Conservation (phyloP, 2,888 invertebrate species). For the Leptopilina myrica region DNA sequence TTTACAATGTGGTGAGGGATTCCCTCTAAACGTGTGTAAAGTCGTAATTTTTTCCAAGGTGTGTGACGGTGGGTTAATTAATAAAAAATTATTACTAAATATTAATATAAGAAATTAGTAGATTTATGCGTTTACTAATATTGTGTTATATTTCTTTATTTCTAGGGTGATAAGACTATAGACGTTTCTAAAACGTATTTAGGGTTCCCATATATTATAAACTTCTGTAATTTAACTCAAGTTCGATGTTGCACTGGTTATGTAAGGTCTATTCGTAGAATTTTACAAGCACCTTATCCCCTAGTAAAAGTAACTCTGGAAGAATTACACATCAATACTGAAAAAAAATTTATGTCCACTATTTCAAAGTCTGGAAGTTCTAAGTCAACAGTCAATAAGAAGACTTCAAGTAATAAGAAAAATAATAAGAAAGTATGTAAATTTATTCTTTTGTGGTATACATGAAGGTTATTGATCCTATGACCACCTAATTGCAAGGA, state of each 20-base stretch:
- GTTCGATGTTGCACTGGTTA: constrained; percentile 85
- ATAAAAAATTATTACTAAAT: too few relatives aligned
- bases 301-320: constrained; percentile 83
- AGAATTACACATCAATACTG: constrained; percentile 68
- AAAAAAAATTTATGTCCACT: constrained; percentile 55
- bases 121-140: background rate
- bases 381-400: constrained; percentile 69
- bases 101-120: too few relatives aligned
- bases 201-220: constrained; percentile 85
- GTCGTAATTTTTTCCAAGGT: too few relatives aligned
- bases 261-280: constrained; percentile 84
- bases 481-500: too few relatives aligned
- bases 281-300: constrained; percentile 90
- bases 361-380: constrained; percentile 64
- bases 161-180: constrained; percentile 84
- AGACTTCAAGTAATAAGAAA: constrained; percentile 72
- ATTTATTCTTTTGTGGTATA: background rate
- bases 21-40: too few relatives aligned
- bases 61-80: too few relatives aligned
- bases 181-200: constrained; percentile 85
- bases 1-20: too few relatives aligned
- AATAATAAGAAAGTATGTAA: constrained; percentile 75
- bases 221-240: constrained; percentile 87
- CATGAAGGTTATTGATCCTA: too few relatives aligned
- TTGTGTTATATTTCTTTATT: constrained; percentile 43